Evolutionary conservation across 2,113 vertebrate species (phyloP).

Genomic region (Catharus minimus): DNA sequence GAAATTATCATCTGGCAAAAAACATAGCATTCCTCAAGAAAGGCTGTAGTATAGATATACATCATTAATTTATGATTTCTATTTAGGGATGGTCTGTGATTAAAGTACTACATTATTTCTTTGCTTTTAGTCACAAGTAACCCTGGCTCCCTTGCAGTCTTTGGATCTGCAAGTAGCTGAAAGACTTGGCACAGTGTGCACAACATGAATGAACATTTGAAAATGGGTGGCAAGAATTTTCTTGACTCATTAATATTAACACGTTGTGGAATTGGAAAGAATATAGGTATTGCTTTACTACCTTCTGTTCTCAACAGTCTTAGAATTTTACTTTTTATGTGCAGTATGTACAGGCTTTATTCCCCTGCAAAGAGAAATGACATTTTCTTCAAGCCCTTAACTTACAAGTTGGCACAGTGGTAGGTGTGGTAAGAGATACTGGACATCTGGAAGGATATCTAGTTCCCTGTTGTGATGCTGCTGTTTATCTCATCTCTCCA

Average conservation of each 20-base stretch:
- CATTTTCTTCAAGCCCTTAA: not conserved
- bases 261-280: not conserved
- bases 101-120: not conserved
- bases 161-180: not conserved
- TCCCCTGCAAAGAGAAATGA: not conserved
- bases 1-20: not conserved
- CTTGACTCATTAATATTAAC: conserved; percentile 1
- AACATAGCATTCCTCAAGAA: not conserved
- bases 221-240: not conserved
- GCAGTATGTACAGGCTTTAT: not conserved
- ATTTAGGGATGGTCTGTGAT: not conserved
- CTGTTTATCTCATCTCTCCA: not conserved
- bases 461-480: not conserved
- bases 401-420: not conserved
- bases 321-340: not conserved
- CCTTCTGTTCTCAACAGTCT: not conserved
- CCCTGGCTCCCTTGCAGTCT: not conserved
- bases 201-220: not conserved
- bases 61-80: not conserved
- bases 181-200: not conserved
- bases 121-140: not conserved
- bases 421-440: not conserved
- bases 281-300: not conserved
- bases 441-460: not conserved
- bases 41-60: not conserved